These are phyloP conservation scores for Diploscapter pachys DNA, from an alignment of 1,140 invertebrate genomes.

Conservation along the genomic window DNA sequence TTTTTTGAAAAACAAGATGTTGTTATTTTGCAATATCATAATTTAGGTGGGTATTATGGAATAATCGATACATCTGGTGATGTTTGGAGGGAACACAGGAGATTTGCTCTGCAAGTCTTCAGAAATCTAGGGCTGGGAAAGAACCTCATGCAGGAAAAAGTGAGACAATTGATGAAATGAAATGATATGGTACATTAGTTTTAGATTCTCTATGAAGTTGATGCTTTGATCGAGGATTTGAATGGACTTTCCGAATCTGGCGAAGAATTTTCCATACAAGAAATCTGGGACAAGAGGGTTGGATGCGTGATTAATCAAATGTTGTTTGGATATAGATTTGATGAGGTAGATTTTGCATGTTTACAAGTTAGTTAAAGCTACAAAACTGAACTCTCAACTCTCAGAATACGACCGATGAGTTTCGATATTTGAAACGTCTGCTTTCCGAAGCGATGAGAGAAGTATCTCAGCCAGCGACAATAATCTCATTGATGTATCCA, in stretches of 20 bases:
- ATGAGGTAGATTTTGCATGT: conserved; percentile 7
- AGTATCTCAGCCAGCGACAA: conserved; percentile 16
- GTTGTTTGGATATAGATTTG: conserved; percentile 30
- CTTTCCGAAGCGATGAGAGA: conserved; percentile 20
- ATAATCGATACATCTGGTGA: conserved; percentile 83
- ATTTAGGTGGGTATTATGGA: conserved; percentile 65
- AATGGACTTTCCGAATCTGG: neutral
- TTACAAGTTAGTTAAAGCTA: too few species aligned
- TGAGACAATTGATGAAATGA: conserved; percentile 14
- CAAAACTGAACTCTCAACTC: too few species aligned
- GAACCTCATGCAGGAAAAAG: conserved; percentile 35
- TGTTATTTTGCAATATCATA: neutral
- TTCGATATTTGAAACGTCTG: conserved; percentile 16
- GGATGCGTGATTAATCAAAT: conserved; percentile 32
- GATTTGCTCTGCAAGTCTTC: conserved; percentile 80
- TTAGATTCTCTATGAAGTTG: conserved; percentile 34
- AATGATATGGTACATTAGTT: neutral
- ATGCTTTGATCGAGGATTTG: conserved; percentile 23
- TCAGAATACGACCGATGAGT: conserved; percentile 15
- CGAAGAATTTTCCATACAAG: conserved; percentile 21
- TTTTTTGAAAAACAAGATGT: neutral
- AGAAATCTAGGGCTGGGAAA: conserved; percentile 74
- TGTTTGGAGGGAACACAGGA: conserved; percentile 82
- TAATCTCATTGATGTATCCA: conserved; percentile 16
- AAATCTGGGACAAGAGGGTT: conserved; percentile 23